A percentile compares a stretch with the other conserved stretches of the same genome.
Conservation (phyloP, 2,113 vertebrate species). For the Salvator merianae region DNA sequence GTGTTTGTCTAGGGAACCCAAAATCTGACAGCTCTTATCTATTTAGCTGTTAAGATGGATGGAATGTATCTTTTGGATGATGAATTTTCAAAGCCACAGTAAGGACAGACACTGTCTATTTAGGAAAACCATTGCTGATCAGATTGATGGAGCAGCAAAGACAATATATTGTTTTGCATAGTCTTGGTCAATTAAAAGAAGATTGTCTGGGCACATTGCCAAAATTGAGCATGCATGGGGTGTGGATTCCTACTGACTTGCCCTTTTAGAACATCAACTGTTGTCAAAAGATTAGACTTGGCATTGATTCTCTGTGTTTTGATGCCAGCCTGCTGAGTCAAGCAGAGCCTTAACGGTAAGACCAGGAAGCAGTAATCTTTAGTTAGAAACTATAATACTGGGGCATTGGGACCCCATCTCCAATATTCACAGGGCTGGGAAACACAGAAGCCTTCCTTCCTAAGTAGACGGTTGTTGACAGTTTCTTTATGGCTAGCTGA, state of each 20-base stretch:
- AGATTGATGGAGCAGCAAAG: constrained; percentile 24
- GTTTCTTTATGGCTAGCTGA: not conserved
- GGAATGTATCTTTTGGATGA: constrained; percentile 8
- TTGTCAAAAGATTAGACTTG: constrained; percentile 4
- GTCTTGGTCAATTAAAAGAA: constrained; percentile 8
- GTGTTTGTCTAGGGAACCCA: not conserved
- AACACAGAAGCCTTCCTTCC: not conserved
- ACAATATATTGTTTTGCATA: constrained; percentile 20
- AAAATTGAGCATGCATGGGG: not conserved
- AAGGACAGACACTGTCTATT: not conserved
- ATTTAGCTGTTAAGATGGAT: not conserved
- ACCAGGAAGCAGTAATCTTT: not conserved
- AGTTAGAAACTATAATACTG: not conserved
- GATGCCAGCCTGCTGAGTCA: constrained; percentile 14
- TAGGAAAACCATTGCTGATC: constrained; percentile 1
- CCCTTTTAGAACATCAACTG: constrained; percentile 15
- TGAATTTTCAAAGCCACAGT: constrained; percentile 15
- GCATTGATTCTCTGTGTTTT: not conserved
- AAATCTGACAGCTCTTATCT: constrained; percentile 11
- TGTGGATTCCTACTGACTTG: not conserved
- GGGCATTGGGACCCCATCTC: not conserved
- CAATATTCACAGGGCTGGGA: not conserved
- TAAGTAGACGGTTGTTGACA: not conserved
- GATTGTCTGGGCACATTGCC: not conserved
- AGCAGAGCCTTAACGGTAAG: not conserved